Conservation (phyloP, 2,797 vertebrate species). For the Lates japonicus region DNA sequence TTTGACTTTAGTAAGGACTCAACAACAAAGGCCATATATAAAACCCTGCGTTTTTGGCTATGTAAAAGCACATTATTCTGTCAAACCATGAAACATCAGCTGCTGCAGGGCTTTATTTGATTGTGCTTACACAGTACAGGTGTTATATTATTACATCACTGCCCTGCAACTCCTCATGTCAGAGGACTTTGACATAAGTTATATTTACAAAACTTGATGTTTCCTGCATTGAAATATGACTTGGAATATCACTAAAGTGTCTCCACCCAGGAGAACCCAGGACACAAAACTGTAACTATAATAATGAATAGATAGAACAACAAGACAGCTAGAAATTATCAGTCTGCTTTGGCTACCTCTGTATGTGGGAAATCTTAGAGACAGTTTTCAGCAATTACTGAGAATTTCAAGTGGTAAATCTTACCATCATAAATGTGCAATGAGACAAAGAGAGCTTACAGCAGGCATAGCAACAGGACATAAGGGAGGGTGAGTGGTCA, state of each 20-base stretch:
- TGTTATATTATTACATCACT: constrained; percentile 6
- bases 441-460: background rate
- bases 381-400: too few species aligned
- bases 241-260: constrained; percentile 26
- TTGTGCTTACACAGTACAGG: background rate
- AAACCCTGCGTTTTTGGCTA: too few species aligned
- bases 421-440: background rate
- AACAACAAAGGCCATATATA: too few species aligned
- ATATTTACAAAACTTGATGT: constrained; percentile 8
- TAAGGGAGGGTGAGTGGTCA: background rate
- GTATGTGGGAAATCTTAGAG: too few species aligned
- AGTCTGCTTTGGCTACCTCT: too few species aligned
- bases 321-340: too few species aligned
- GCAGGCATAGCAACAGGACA: background rate
- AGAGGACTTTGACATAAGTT: constrained; percentile 6
- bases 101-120: background rate
- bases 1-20: too few species aligned
- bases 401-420: background rate
- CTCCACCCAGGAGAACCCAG: constrained; percentile 11
- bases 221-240: background rate
- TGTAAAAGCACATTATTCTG: too few species aligned
- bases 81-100: background rate
- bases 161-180: background rate
- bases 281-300: too few species aligned
- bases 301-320: too few species aligned